phyloP scores from a whole-genome alignment of 2,888 invertebrate genomes.

The Iselma pallidipennis region DNA sequence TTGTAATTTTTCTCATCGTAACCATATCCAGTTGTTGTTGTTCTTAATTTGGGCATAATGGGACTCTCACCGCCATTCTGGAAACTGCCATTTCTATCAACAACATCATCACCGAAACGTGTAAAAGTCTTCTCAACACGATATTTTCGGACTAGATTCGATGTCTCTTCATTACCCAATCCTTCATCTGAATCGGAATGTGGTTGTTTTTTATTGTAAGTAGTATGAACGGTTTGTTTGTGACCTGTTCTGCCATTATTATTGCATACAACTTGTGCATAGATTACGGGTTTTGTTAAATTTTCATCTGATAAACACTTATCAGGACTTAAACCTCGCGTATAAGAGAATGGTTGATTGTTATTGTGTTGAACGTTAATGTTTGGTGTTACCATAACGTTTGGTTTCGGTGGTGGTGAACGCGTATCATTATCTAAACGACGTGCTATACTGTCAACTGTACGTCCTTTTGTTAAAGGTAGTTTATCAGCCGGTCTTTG shows the following conservation, averaged over 20 bases:
- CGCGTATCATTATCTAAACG: slow-evolving; percentile 73
- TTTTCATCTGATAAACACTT: slow-evolving; percentile 45
- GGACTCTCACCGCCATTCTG: slow-evolving; percentile 55
- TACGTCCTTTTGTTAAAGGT: slow-evolving; percentile 70
- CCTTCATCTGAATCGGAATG: slow-evolving; percentile 81
- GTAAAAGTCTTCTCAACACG: slow-evolving; percentile 42
- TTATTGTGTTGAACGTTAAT: slow-evolving; percentile 67
- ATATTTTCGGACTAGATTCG: slow-evolving; percentile 48
- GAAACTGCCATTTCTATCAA: slow-evolving; percentile 55
- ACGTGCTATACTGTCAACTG: slow-evolving; percentile 78
- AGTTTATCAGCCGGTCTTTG: slow-evolving; percentile 71
- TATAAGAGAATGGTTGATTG: slow-evolving; percentile 83
- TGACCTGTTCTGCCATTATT: slow-evolving; percentile 37
- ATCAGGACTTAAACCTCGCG: slow-evolving; percentile 60
- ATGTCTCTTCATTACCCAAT: slow-evolving; percentile 70
- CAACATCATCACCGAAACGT: slow-evolving; percentile 58
- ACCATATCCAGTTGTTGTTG: slow-evolving; percentile 59
- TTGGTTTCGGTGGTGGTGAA: slow-evolving; percentile 64
- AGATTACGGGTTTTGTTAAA: slow-evolving; percentile 62
- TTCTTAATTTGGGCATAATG: slow-evolving; percentile 66
- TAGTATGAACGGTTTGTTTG: slow-evolving; percentile 62
- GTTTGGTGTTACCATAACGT: slow-evolving; percentile 62
- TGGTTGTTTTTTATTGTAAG: slow-evolving; percentile 56
- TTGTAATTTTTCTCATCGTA: slow-evolving; percentile 59
- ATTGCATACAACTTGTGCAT: slow-evolving; percentile 72